Percentiles rank a stretch among this genome's conserved stretches.
These are phyloP conservation scores for Pomacea maculata DNA, from an alignment of 1,140 invertebrate genomes.

Conservation along the genomic window DNA sequence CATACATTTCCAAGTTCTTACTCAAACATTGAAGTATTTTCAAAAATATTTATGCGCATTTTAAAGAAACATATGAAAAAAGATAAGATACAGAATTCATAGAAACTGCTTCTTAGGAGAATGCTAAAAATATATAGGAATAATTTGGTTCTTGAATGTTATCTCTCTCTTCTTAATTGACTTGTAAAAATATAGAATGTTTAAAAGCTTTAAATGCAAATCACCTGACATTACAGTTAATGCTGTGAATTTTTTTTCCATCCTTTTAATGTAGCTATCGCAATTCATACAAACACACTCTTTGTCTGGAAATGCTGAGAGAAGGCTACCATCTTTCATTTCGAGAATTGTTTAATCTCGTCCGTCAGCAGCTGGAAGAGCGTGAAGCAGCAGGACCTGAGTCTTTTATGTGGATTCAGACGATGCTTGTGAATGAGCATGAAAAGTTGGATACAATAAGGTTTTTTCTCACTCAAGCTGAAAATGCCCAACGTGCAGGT, in stretches of 20 bases:
- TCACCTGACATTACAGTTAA: neutral
- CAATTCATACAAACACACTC: slow-evolving; percentile 62
- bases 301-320: slow-evolving; percentile 63
- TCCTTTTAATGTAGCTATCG: slow-evolving; percentile 52
- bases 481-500: slow-evolving; percentile 54
- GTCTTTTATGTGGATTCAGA: slow-evolving; percentile 58
- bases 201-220: no score
- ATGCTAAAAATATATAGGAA: no score
- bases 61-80: no score
- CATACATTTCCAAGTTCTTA: neutral
- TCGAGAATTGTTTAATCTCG: slow-evolving; percentile 61
- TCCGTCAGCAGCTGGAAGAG: slow-evolving; percentile 54
- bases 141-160: no score
- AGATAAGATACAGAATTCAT: no score
- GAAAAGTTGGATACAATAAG: slow-evolving; percentile 61
- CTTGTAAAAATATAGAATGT: no score
- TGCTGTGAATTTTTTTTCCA: slow-evolving; percentile 1
- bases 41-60: no score
- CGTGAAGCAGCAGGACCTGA: slow-evolving; percentile 58
- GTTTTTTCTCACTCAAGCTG: slow-evolving; percentile 56
- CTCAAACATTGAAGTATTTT: neutral
- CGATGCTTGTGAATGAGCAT: slow-evolving; percentile 56
- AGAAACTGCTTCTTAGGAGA: no score
- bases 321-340: slow-evolving; percentile 63
- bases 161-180: no score